Evolutionary conservation across 2,113 vertebrate species (phyloP).

Genomic region (Dipodomys merriami): DNA sequence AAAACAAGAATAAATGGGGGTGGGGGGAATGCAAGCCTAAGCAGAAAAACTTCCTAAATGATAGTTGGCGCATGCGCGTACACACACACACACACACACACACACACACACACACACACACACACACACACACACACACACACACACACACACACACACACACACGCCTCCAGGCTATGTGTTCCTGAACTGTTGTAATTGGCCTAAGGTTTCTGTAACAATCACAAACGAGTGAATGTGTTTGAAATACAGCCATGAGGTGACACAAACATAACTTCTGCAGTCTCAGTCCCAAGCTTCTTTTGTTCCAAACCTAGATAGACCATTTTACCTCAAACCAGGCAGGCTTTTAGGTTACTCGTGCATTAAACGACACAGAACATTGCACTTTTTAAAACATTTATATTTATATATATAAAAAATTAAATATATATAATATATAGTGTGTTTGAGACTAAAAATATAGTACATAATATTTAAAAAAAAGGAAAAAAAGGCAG

Average conservation of each 20-base stretch:
- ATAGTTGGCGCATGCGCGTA: no score
- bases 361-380: conserved; percentile 59
- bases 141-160: background rate
- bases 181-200: background rate
- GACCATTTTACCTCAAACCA: background rate
- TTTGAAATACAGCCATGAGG: background rate
- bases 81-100: no score
- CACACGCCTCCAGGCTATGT: background rate
- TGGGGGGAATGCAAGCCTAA: no score
- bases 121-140: no score
- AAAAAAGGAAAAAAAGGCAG: conserved; percentile 80
- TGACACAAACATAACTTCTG: background rate
- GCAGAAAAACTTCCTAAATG: no score
- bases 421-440: conserved; percentile 91
- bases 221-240: background rate
- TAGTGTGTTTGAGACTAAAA: conserved; percentile 89
- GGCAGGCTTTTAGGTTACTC: background rate
- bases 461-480: conserved; percentile 89
- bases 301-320: background rate
- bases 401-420: conserved; percentile 89
- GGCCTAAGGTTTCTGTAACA: background rate
- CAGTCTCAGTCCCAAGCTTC: background rate
- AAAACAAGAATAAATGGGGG: no score
- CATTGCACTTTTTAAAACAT: conserved; percentile 81
- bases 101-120: background rate